Conservation (phyloP, 2,888 invertebrate genomes). For the Nudaria mundana region DNA sequence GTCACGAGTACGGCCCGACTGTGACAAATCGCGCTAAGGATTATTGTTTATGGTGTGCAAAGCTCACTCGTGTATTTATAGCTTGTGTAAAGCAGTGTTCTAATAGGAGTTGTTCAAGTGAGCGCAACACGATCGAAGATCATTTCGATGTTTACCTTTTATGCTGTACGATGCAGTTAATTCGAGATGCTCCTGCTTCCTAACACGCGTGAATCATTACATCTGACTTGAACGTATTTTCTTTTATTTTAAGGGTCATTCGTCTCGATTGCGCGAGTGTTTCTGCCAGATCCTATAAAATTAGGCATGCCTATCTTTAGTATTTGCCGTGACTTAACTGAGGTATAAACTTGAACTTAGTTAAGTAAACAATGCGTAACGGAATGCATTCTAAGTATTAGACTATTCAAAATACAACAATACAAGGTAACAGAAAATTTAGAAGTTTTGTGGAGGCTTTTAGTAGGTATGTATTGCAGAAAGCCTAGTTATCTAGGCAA, state of each 20-base stretch:
- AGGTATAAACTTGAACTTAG: slow-evolving; percentile 9
- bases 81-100: slow-evolving; percentile 37
- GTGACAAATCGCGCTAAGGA: slow-evolving; percentile 63
- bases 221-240: slow-evolving; percentile 38
- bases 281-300: slow-evolving; percentile 18
- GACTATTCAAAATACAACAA: slow-evolving; percentile 20
- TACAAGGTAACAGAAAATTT: no score
- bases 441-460: no score
- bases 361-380: slow-evolving; percentile 22
- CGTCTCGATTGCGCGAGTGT: slow-evolving; percentile 24
- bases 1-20: slow-evolving; percentile 39
- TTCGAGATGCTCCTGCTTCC: slow-evolving; percentile 55
- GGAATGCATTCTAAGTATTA: slow-evolving; percentile 20
- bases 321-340: slow-evolving; percentile 13
- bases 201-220: slow-evolving; percentile 67
- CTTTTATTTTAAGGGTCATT: slow-evolving; percentile 34
- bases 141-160: slow-evolving; percentile 63
- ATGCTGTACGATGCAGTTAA: slow-evolving; percentile 58
- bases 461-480: no score
- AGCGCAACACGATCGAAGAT: slow-evolving; percentile 45
- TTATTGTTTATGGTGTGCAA: slow-evolving; percentile 67
- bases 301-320: slow-evolving; percentile 14
- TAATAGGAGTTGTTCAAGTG: slow-evolving; percentile 58
- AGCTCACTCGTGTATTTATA: slow-evolving; percentile 61
- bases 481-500: no score